Evolutionary conservation across 2,797 vertebrate genomes (phyloP), one percentile per base, ranked within the genome.

Genomic region (Eutrigla gurnardus): DNA sequence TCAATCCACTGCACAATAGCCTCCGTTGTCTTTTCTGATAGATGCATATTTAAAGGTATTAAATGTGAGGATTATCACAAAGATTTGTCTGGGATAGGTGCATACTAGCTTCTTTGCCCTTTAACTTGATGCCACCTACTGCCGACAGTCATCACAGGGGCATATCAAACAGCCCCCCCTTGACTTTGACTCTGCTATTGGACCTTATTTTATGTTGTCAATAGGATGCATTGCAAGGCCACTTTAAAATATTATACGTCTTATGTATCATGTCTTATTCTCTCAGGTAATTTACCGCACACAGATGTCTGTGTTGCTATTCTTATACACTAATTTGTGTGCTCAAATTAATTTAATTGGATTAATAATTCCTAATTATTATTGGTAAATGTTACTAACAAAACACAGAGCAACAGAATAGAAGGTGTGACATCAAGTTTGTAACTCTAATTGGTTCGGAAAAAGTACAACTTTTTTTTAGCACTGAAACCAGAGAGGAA

Each of bases 71-170:
- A 70, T 64, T 37, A 49, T 39, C 25, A 4, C 4, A 37, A 42
- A 61, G 3, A 33, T 32, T 52, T 61, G 18, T 42, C 50, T n/a
- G n/a, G 40, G 32, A 53, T 18, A 53, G 9, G 25, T 60, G 35
- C 18, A 13, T 54, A 12, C 35, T 47, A 14, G 46, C 6, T 75
- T 64, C 64, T 70, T 50, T 35, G 18, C 47, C 40, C 71, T 81
- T 43, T 66, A 53, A 69, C 45, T 40, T 68, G 59, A 62, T 47
- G 54, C 53, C 60, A 75, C 46, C 65, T 61, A 18, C 70, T 65
- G 50, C 47, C 59, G 52, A 61, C 25, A 2, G 25, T 25, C 25
- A 25, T 25, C 25, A 25, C 25, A 25, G 25, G 25, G 25, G 25
- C 25, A 25, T 25, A 25, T 25, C 25, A 25, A 25, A 25, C 25